Evolutionary conservation across 1,140 invertebrate genomes (phyloP).

Genomic region (Drosophila subpulchrella): DNA sequence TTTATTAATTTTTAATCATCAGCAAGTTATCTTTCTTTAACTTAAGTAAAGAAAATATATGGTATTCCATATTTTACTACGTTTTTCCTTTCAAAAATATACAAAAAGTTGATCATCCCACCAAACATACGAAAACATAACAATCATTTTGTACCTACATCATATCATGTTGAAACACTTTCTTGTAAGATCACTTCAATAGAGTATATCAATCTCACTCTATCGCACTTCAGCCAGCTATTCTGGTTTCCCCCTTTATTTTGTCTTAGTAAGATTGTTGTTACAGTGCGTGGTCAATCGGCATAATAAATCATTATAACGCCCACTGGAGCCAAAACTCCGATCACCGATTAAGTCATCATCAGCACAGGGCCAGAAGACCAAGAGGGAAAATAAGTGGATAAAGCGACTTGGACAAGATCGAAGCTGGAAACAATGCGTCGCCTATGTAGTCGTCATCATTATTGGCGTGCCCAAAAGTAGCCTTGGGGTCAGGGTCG

Average conservation of each 20-base stretch:
- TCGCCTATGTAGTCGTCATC: conserved; percentile 42
- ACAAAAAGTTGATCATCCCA: too few species aligned
- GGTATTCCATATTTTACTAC: too few species aligned
- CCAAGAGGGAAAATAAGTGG: conserved; percentile 10
- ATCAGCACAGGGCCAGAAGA: conserved; percentile 34
- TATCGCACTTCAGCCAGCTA: background rate
- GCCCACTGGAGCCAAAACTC: conserved; percentile 57
- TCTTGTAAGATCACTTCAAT: background rate
- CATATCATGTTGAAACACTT: background rate
- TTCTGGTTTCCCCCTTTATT: conserved; percentile 23
- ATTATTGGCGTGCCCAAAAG: conserved; percentile 48
- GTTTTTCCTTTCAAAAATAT: too few species aligned
- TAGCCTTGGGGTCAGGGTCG: conserved; percentile 60
- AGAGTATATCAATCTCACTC: background rate
- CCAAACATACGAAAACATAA: too few species aligned
- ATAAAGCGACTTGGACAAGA: conserved; percentile 31
- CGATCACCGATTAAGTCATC: conserved; percentile 75
- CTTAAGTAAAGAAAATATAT: too few species aligned
- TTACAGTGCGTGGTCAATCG: conserved; percentile 69
- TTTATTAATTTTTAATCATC: too few species aligned
- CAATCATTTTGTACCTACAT: too few species aligned
- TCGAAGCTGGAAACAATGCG: conserved; percentile 59
- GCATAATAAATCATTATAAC: conserved; percentile 74
- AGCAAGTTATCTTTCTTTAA: too few species aligned
- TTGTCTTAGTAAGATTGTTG: conserved; percentile 37